Conservation (phyloP, 2,888 invertebrate species). For the Ormia ochracea region DNA sequence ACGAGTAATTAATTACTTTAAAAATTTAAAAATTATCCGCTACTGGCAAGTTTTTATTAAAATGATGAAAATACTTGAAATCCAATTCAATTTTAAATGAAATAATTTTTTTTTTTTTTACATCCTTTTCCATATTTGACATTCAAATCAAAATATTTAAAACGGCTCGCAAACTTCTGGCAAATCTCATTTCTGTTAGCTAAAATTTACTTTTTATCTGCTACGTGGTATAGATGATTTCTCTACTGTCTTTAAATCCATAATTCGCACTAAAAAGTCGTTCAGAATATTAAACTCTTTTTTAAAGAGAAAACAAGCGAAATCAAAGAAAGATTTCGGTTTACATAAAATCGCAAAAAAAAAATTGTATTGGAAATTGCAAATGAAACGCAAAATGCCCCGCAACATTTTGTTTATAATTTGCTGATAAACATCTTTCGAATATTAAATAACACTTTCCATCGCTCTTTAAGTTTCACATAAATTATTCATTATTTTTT, state of each 20-base stretch:
- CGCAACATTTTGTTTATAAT: not conserved
- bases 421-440: conserved; percentile 20
- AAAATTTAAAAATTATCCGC: not conserved
- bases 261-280: conserved; percentile 8
- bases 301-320: not conserved
- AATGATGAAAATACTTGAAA: too few species aligned
- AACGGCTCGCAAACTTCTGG: too few species aligned
- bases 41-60: too few species aligned
- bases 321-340: not conserved
- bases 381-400: not conserved
- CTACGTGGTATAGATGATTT: conserved; percentile 6
- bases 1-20: not conserved
- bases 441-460: conserved; percentile 14
- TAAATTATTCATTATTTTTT: not conserved
- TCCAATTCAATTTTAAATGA: too few species aligned
- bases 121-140: too few species aligned
- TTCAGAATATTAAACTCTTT: conserved; percentile 16
- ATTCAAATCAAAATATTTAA: too few species aligned
- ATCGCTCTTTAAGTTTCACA: conserved; percentile 5
- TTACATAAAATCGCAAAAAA: not conserved
- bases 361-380: not conserved
- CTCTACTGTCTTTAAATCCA: conserved; percentile 1
- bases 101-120: too few species aligned
- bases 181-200: not conserved
- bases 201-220: not conserved